These are phyloP conservation scores for Ictidomys tridecemlineatus DNA, from an alignment of 2,113 vertebrate genomes.

Conservation along the genomic window DNA sequence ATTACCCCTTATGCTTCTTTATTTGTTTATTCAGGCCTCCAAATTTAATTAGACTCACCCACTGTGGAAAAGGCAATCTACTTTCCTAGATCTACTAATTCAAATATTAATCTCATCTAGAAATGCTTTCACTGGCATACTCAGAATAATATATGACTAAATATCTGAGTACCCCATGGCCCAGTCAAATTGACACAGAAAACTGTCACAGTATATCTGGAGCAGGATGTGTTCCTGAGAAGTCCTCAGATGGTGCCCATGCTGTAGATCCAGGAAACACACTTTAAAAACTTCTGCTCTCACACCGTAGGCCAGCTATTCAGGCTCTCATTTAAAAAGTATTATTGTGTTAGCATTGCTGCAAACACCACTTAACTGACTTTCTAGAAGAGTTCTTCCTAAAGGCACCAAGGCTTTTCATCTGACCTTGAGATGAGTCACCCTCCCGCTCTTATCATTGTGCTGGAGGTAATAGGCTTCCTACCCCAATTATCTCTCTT, in stretches of 20 bases:
- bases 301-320: not conserved
- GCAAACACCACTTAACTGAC: rapidly evolving
- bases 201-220: not conserved
- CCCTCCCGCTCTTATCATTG: not conserved
- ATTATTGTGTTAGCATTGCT: not conserved
- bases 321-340: not conserved
- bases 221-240: not conserved
- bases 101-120: not conserved
- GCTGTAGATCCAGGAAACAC: not conserved
- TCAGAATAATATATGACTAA: not conserved
- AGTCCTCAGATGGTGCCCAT: not conserved
- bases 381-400: not conserved
- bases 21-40: not conserved
- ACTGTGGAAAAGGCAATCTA: not conserved
- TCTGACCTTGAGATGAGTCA: not conserved
- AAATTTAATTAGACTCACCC: not conserved
- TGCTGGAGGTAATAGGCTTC: not conserved
- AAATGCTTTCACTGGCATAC: not conserved
- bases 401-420: not conserved
- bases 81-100: not conserved
- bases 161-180: not conserved
- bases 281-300: not conserved
- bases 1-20: not conserved
- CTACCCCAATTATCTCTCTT: not conserved
- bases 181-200: not conserved